Percentiles rank a stretch among this genome's conserved stretches.
Evolutionary conservation across 2,113 vertebrate species (phyloP).

Genomic region (Nycticryphes semicollaris): DNA sequence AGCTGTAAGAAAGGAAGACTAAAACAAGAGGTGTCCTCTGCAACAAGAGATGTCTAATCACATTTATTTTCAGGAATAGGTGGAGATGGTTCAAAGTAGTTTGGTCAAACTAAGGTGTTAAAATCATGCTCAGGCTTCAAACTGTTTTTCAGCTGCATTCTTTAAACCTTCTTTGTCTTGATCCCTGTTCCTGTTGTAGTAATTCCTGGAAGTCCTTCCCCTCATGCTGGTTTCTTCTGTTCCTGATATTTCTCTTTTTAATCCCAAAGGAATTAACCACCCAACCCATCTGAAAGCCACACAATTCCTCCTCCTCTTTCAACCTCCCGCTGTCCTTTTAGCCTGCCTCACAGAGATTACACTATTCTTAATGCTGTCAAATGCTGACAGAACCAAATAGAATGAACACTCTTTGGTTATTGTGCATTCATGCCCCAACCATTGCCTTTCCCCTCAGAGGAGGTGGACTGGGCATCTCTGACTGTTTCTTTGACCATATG

Average conservation of each 20-base stretch:
- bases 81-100: background rate
- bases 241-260: background rate
- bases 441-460: background rate
- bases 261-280: background rate
- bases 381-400: background rate
- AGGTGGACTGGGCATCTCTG: background rate
- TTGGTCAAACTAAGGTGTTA: background rate
- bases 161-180: background rate
- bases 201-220: background rate
- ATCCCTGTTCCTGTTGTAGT: background rate
- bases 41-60: background rate
- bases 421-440: background rate
- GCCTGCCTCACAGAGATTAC: background rate
- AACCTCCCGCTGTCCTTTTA: background rate
- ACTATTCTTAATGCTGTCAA: background rate
- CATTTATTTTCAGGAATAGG: background rate
- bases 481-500: constrained; percentile 30
- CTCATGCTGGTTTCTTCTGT: background rate
- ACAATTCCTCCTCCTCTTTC: background rate
- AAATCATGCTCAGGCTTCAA: background rate
- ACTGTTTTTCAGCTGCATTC: background rate
- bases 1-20: background rate
- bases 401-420: background rate
- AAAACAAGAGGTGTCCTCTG: background rate
- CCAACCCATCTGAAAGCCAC: background rate